Base-by-base conservation (phyloP, 1,140 invertebrate genomes). In the Conopomorpha cramerella region DNA sequence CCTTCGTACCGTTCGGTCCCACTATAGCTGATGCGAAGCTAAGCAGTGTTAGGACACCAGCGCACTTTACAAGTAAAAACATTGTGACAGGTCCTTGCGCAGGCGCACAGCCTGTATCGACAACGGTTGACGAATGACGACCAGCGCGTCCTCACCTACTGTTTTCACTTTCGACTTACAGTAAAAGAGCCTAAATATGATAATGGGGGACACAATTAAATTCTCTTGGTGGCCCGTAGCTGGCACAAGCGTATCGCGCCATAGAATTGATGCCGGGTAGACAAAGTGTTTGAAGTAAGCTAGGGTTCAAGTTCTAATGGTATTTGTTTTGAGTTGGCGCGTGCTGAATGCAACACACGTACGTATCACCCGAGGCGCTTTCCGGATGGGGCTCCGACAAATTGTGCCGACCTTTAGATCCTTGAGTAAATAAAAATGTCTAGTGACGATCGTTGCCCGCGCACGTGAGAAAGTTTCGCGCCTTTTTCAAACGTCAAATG, bases 171-270 rank as follows among this genome's bases (percentile, higher is more conserved):
- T 74, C 72, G 65, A 70, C 61, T 72, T 68, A 74, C 67, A 50
- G 70, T 74, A 72, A 70, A 74, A 70, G 65, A 74, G 60, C 67
- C 67, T 70, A 64, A 70, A 74, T 74, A 74, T 74, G 70, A 74
- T 74, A 74, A 74, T 74, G 58, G 65, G 62, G 65, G 62, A n/a
- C n/a, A 71, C 70, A 76, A 76, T 76, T 72, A 76, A 72, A 76
- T 76, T 76, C 71, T 68, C 58, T 38, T 42, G 63, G 67, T 64
- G 71, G 65, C 65, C 65, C 55, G 51, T 46, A 55, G n/a, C n/a
- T n/a, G n/a, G n/a, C n/a, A n/a, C n/a, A n/a, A n/a, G n/a, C n/a
- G n/a, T n/a, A n/a, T n/a, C 61, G 71, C 65, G 65, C 66, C 67
- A 67, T 67, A 70, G 71, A 58, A 67, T 62, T 64, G 66, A 76